Conservation (phyloP, 2,113 vertebrate genomes). For the Monopterus albus region DNA sequence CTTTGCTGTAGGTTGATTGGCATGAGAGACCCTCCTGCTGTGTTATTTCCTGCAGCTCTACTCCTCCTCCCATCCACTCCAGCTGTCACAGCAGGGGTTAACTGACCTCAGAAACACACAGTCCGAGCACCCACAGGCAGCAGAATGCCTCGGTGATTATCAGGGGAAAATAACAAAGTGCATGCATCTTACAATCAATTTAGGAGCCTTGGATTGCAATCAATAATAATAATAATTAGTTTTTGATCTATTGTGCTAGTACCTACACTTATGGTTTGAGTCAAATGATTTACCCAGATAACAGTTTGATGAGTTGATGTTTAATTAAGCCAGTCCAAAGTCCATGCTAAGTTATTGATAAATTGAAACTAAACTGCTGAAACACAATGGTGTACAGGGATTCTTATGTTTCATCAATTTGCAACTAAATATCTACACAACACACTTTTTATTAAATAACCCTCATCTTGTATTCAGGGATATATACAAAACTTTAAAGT, state of each 20-base stretch:
- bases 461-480: too few species aligned
- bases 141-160: slow-evolving; percentile 56
- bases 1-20: slow-evolving; percentile 74
- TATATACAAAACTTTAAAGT: too few species aligned
- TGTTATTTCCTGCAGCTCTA: slow-evolving; percentile 78
- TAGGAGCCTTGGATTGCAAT: slow-evolving; percentile 25
- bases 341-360: neutral
- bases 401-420: neutral
- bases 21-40: slow-evolving; percentile 67
- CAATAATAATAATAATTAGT: neutral
- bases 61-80: slow-evolving; percentile 62
- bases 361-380: neutral
- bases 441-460: too few species aligned
- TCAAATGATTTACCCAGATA: neutral
- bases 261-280: neutral
- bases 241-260: neutral
- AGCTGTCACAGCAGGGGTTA: slow-evolving; percentile 61
- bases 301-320: neutral
- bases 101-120: slow-evolving; percentile 71
- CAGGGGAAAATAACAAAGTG: slow-evolving; percentile 38
- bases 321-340: too few species aligned
- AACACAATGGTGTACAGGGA: neutral
- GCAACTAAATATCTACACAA: too few species aligned
- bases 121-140: slow-evolving; percentile 53
- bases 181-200: slow-evolving; percentile 51